Base-by-base conservation (phyloP, 2,113 vertebrate species). In the Indicator maculatus region DNA sequence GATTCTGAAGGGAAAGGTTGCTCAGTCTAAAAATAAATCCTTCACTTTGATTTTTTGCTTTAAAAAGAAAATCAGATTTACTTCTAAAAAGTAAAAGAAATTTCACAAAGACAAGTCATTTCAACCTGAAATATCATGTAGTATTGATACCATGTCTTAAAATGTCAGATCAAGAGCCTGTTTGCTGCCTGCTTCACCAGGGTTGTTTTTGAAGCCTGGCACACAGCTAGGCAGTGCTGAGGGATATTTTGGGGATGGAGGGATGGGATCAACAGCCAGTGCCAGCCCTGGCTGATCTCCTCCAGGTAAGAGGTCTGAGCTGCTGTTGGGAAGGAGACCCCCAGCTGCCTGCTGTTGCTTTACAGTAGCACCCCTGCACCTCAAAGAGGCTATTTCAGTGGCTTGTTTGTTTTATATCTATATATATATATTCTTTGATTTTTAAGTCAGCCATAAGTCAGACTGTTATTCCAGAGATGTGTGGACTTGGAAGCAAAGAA, bases 31-130 rank as follows among this genome's bases (percentile, higher is more conserved):
- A 95, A 96, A 93, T 90, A 96, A 90, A 90, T 5, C 27, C 45
- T 78, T 93, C 12, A 5, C 90, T 96, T 94, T 92, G 88, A 95
- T 95, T 95, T 83, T 73, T 28, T 78, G 76, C 90, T 90, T 93
- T 83, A 69, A 81, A 94, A 89, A 75, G 93, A 75, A 93, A 93
- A 67, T 13, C 31, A 27, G 19, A 83, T 96, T 93, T 96, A 86
- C 73, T 65, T 92, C 75, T 59, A 71, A 16, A 90, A 95, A 93
- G 73, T 52, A 78, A 81, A 92, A 72, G 33, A 95, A 93, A 61
- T 90, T 88, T 74, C 73, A 81, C 70, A 86, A 78, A 89, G 87
- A 61, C 55, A 50, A 93, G 69, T 67, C 31, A 67, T 81, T 96
- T 86, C 88, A 75, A 72, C 45, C 66, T 64, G 73, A 88, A 93